Evolutionary conservation across 2,888 invertebrate genomes (phyloP).

Genomic region (Halictus quadricinctus): DNA sequence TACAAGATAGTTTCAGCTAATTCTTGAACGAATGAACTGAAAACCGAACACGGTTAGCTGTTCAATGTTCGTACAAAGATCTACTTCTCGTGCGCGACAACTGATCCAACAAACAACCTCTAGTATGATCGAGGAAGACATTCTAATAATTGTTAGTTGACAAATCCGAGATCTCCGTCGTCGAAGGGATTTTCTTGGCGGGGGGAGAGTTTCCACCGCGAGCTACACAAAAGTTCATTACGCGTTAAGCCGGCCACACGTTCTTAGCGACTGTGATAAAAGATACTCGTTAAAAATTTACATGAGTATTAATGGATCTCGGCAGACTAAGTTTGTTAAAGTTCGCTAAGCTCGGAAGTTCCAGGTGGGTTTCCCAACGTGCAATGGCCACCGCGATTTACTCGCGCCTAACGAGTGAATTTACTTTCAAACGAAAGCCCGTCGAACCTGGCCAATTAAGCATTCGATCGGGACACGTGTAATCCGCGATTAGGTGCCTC

Average conservation of each 20-base stretch:
- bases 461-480: neutral
- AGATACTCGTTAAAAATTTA: slow-evolving; percentile 51
- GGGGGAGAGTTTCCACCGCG: slow-evolving; percentile 13
- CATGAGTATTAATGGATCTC: slow-evolving; percentile 47
- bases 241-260: slow-evolving; percentile 25
- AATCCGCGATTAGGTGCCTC: neutral
- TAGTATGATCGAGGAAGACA: neutral
- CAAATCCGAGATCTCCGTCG: neutral
- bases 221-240: slow-evolving; percentile 47
- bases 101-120: no score
- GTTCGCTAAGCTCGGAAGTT: slow-evolving; percentile 27
- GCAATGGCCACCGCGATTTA: neutral
- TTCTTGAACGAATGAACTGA: neutral
- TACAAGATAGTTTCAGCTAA: neutral
- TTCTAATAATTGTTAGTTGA: neutral
- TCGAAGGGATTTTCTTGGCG: slow-evolving; percentile 7
- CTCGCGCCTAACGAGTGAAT: neutral
- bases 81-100: neutral
- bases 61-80: no score
- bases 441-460: slow-evolving; percentile 8
- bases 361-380: neutral
- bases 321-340: slow-evolving; percentile 19
- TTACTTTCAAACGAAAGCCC: neutral
- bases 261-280: slow-evolving; percentile 34
- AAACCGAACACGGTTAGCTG: no score